Percentiles rank a stretch among this genome's conserved stretches.
These are phyloP conservation scores for Drosophila seguyi DNA, from an alignment of 1,140 invertebrate species.

Conservation along the genomic window DNA sequence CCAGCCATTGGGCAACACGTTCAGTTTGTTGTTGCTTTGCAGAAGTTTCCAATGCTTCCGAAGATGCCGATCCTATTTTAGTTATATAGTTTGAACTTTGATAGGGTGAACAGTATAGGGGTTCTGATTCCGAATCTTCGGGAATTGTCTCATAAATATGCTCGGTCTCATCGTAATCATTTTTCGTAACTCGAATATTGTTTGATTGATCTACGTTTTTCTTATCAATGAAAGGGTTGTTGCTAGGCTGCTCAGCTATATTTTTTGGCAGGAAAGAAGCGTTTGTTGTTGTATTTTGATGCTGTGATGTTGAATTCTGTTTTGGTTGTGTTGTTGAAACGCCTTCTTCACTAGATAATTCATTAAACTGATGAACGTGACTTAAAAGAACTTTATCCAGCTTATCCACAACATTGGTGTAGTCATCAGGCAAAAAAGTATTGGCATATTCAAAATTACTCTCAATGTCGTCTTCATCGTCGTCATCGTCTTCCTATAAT, in stretches of 20 bases:
- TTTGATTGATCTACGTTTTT: slow-evolving; percentile 17
- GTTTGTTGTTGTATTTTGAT: background rate
- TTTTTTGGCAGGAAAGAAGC: slow-evolving; percentile 4
- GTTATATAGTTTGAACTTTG: slow-evolving; percentile 85
- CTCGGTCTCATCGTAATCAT: slow-evolving; percentile 85
- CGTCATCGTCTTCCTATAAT: slow-evolving; percentile 56
- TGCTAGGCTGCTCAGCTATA: background rate
- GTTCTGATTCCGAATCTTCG: slow-evolving; percentile 88
- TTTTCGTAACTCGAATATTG: slow-evolving; percentile 4
- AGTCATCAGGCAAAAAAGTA: slow-evolving; percentile 69
- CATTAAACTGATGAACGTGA: slow-evolving; percentile 34
- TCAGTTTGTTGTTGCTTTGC: slow-evolving; percentile 79
- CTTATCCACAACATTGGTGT: slow-evolving; percentile 75
- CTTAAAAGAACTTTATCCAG: slow-evolving; percentile 63
- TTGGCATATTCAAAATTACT: slow-evolving; percentile 77
- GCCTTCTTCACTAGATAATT: slow-evolving; percentile 11
- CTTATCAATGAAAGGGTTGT: background rate
- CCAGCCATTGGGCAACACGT: slow-evolving; percentile 74
- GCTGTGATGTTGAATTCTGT: background rate
- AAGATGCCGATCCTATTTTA: slow-evolving; percentile 20
- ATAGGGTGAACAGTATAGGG: slow-evolving; percentile 89
- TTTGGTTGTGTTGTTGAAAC: slow-evolving; percentile 5
- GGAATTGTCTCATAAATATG: slow-evolving; percentile 91
- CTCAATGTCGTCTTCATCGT: slow-evolving; percentile 71
- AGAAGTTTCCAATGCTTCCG: slow-evolving; percentile 45